A percentile compares a stretch with the other conserved stretches of the same genome.
Conservation (phyloP, 1,140 invertebrate species). For the Drepana arcuata region DNA sequence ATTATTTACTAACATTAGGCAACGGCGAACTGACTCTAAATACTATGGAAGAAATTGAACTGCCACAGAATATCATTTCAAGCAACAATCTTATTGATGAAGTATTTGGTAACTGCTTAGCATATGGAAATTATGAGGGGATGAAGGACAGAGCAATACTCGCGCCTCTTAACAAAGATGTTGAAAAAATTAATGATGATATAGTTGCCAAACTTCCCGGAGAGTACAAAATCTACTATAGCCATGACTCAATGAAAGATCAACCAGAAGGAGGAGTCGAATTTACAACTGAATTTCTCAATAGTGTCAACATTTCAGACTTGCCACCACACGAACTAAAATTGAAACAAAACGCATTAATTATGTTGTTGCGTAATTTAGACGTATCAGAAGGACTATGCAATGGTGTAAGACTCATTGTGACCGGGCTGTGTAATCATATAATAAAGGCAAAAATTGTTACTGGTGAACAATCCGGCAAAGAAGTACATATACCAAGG, state of each 20-base stretch:
- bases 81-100: slow-evolving; percentile 10
- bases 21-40: slow-evolving; percentile 13
- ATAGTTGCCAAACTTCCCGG: slow-evolving; percentile 11
- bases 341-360: slow-evolving; percentile 9
- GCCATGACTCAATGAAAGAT: slow-evolving; percentile 11
- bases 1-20: slow-evolving; percentile 13
- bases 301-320: slow-evolving; percentile 12
- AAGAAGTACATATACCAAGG: slow-evolving; percentile 11
- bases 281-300: slow-evolving; percentile 12
- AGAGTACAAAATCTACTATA: slow-evolving; percentile 11
- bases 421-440: slow-evolving; percentile 6
- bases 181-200: slow-evolving; percentile 14
- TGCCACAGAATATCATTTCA: slow-evolving; percentile 15
- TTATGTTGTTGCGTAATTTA: slow-evolving; percentile 11
- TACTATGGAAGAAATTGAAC: slow-evolving; percentile 17
- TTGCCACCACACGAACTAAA: slow-evolving; percentile 9
- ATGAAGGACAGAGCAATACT: slow-evolving; percentile 16
- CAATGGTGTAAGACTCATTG: slow-evolving; percentile 8
- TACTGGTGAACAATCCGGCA: slow-evolving; percentile 9
- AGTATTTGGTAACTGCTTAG: slow-evolving; percentile 10
- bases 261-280: slow-evolving; percentile 12
- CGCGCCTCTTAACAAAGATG: slow-evolving; percentile 11
- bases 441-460: slow-evolving; percentile 10
- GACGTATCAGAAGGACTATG: slow-evolving; percentile 7
- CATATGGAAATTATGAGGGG: slow-evolving; percentile 10